Base-by-base conservation (phyloP, 2,113 vertebrate species). In the Cyanistes caeruleus region DNA sequence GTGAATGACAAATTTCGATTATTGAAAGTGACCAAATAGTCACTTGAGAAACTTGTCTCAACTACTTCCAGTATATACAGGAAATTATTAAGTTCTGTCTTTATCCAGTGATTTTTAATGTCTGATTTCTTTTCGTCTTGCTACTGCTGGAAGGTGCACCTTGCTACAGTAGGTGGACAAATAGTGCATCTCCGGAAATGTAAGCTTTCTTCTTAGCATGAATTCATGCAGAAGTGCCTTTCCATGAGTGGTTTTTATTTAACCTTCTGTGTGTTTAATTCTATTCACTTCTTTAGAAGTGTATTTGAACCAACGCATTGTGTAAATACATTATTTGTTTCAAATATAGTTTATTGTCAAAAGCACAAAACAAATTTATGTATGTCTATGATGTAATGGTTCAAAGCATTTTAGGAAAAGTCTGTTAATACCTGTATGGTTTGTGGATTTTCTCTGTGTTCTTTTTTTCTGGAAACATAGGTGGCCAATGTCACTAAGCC, bases 151-250 rank as follows among this genome's bases (percentile, higher is more conserved):
- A 94, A 95, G 87, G 79, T 91, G 59, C 86, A 3, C 7, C 76
- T 96, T 93, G 59, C 84, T 96, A 83, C 87, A 96, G 41, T 58
- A 94, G 87, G 87, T 94, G 94, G 84, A 90, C 82, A 97, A 91
- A 67, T 85, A 94, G 46, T 65, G 17, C 87, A 63, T 51, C 78
- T 84, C 33, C 39, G 4, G 82, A 94, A 95, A 87, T 80, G 93
- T 95, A 95, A 97, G 88, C 74, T 94, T 83, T 79, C 43, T 60
- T 82, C 46, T 43, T 90, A 76, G 58, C 21, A 64, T 79, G n/a
- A 79, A 30, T 64, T 91, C 49, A 22, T 53, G 65, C 51, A 82
- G 53, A 79, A 78, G n/a, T 85, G n/a, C 11, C 13, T 91, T 85
- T 67, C 33, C 33, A 44, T 55, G 2, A 65, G 14, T 94, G 84